Evolutionary conservation across 1,140 invertebrate species (phyloP).

Genomic region (Aphidius ervi): DNA sequence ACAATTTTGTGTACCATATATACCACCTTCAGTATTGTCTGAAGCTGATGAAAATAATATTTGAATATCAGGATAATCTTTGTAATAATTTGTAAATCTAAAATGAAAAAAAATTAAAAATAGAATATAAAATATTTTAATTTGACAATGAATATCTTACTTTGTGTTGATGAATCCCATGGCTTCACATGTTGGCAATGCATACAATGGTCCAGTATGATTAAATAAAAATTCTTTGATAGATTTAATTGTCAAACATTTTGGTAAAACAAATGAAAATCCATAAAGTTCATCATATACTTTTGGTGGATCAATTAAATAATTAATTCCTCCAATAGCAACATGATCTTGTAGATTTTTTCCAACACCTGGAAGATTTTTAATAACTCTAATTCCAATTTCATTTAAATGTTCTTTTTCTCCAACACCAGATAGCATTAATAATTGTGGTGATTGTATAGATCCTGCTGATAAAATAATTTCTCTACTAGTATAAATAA

Average conservation of each 20-base stretch:
- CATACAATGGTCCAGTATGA: conserved; percentile 77
- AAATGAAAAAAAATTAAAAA: background rate
- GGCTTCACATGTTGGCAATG: conserved; percentile 78
- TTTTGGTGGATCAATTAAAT: conserved; percentile 70
- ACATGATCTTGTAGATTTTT: conserved; percentile 81
- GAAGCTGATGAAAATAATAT: conserved; percentile 84
- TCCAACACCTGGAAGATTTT: conserved; percentile 66
- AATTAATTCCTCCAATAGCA: conserved; percentile 75
- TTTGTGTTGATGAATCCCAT: conserved; percentile 80
- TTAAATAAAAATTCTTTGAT: conserved; percentile 53
- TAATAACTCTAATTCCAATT: conserved; percentile 66
- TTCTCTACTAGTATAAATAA: conserved; percentile 68
- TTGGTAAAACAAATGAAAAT: conserved; percentile 54
- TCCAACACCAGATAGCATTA: conserved; percentile 86
- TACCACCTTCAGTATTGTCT: conserved; percentile 73
- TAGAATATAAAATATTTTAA: background rate
- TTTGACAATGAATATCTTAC: conserved; percentile 42
- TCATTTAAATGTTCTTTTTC: conserved; percentile 69
- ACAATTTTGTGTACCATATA: conserved; percentile 69
- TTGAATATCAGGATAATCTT: conserved; percentile 77
- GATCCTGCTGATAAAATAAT: conserved; percentile 76
- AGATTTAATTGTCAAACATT: background rate
- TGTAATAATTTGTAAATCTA: conserved; percentile 61
- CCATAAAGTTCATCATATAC: conserved; percentile 69
- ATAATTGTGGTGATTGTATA: conserved; percentile 75